Conservation (phyloP, 2,888 invertebrate species). For the Cabera pusaria region DNA sequence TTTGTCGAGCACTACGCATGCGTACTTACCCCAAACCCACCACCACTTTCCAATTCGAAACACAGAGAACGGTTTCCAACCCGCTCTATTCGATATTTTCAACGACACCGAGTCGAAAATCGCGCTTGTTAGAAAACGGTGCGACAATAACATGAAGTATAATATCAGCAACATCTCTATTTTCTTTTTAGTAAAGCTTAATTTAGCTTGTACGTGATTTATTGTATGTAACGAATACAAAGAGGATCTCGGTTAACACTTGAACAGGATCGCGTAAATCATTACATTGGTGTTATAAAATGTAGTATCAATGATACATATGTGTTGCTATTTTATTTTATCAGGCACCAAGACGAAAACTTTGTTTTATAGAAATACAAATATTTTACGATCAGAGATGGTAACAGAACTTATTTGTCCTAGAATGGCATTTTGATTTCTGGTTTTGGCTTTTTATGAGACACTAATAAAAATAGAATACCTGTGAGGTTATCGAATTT, state of each 20-base stretch:
- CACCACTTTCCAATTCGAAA: not conserved
- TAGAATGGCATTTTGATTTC: no score
- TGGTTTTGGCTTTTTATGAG: no score
- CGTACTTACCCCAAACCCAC: conserved; percentile 6
- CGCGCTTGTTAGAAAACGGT: conserved; percentile 1
- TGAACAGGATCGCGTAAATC: conserved; percentile 5
- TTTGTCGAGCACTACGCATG: conserved; percentile 26
- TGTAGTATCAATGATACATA: not conserved
- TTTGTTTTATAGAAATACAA: no score
- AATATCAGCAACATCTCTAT: not conserved
- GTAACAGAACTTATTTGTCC: no score
- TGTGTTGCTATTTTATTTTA: not conserved
- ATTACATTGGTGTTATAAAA: conserved; percentile 1
- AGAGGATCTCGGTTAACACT: conserved; percentile 13
- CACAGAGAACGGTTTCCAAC: conserved; percentile 2
- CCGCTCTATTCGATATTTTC: conserved; percentile 3
- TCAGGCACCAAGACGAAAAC: no score
- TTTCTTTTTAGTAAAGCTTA: not conserved
- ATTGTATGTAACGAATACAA: conserved; percentile 2
- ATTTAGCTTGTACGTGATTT: conserved; percentile 5
- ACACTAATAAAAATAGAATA: no score
- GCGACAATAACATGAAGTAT: not conserved
- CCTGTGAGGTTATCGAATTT: no score
- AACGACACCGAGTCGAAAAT: conserved; percentile 4
- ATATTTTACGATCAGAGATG: no score